Conservation (phyloP, 2,113 vertebrate genomes). For the Lepus europaeus region DNA sequence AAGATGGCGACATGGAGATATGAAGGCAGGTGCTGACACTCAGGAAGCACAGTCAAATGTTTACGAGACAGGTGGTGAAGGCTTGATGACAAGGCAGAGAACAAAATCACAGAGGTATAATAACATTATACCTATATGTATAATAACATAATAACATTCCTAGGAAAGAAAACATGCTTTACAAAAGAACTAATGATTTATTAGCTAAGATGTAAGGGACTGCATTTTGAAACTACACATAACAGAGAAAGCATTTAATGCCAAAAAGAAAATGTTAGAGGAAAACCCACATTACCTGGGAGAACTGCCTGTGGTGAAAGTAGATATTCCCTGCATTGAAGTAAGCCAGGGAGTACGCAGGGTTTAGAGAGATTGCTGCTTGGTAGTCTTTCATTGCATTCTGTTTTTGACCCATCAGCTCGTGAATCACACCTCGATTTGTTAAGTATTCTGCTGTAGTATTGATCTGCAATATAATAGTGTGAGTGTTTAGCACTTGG, state of each 20-base stretch:
- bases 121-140: no score
- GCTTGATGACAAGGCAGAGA: neutral
- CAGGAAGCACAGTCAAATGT: neutral
- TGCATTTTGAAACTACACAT: conserved; percentile 37
- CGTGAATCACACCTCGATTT: conserved; percentile 89
- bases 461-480: conserved; percentile 84
- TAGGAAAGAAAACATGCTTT: neutral
- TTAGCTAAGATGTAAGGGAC: neutral
- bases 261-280: conserved; percentile 20
- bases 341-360: conserved; percentile 87
- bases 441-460: conserved; percentile 87
- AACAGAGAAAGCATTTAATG: conserved; percentile 36
- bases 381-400: conserved; percentile 91
- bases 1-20: neutral
- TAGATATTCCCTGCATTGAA: conserved; percentile 91
- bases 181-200: neutral
- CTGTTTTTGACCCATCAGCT: conserved; percentile 88
- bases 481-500: conserved; percentile 45
- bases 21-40: no score
- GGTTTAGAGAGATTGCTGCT: conserved; percentile 87
- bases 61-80: neutral
- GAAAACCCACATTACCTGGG: conserved; percentile 86
- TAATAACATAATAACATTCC: neutral
- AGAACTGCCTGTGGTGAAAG: conserved; percentile 89
- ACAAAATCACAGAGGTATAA: neutral